A percentile compares a stretch with the other conserved stretches of the same genome.
These are phyloP conservation scores for Panurus biarmicus DNA, from an alignment of 2,113 vertebrate genomes.

Conservation along the genomic window DNA sequence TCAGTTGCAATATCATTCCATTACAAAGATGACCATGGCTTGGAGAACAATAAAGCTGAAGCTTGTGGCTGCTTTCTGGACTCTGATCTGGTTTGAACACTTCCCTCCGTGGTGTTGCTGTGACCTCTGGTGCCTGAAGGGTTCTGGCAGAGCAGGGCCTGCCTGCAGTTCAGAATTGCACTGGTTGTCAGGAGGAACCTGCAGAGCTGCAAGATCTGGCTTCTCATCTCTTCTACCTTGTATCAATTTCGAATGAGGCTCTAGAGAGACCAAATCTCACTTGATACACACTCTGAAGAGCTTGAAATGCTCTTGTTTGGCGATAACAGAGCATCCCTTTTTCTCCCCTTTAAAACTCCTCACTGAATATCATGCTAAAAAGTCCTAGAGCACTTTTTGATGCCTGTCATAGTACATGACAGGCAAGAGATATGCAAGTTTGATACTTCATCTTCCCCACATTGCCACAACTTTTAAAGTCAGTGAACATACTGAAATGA, in stretches of 20 bases:
- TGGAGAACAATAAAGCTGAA: neutral
- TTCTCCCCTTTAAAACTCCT: neutral
- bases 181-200: neutral
- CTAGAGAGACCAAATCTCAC: neutral
- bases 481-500: neutral
- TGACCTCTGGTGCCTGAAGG: neutral
- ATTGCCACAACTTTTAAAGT: neutral
- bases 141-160: neutral
- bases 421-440: neutral
- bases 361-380: neutral
- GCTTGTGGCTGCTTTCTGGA: neutral
- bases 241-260: neutral
- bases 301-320: neutral
- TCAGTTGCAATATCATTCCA: constrained; percentile 76
- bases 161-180: neutral
- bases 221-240: neutral
- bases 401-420: neutral
- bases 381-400: neutral
- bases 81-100: neutral
- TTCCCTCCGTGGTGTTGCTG: neutral
- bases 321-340: neutral
- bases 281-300: neutral
- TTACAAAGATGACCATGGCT: constrained; percentile 68
- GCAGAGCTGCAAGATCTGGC: neutral
- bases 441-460: neutral